A percentile compares a stretch with the other conserved stretches of the same genome.
Evolutionary conservation across 2,113 vertebrate genomes (phyloP).

Genomic region (Nycticebus coucang): DNA sequence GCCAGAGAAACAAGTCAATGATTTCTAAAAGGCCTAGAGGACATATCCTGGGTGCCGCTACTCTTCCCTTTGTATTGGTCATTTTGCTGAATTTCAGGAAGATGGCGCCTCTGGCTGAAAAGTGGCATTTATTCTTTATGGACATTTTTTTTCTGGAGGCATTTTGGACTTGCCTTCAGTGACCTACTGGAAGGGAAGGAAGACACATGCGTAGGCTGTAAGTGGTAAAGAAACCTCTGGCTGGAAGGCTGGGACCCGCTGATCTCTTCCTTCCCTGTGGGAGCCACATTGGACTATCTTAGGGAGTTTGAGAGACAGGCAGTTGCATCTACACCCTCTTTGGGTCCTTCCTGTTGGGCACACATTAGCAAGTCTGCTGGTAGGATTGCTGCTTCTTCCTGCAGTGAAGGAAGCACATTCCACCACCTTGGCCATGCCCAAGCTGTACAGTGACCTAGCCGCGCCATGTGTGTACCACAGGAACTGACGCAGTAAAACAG

Average conservation of each 20-base stretch:
- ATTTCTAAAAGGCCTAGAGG: no score
- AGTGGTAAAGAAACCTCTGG: not conserved
- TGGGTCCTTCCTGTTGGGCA: not conserved
- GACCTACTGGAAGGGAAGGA: not conserved
- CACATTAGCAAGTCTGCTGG: not conserved
- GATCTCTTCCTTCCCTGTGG: not conserved
- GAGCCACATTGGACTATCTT: not conserved
- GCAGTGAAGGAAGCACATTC: not conserved
- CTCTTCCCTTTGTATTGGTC: no score
- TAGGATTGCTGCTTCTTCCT: not conserved
- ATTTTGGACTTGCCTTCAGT: not conserved
- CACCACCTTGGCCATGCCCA: not conserved
- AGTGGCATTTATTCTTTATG: not conserved
- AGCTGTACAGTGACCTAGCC: not conserved
- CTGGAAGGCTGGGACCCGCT: not conserved
- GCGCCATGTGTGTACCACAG: not conserved
- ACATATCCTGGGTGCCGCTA: no score
- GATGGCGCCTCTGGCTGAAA: no score
- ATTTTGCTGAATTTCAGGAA: no score
- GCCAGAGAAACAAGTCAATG: no score
- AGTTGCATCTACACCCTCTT: not conserved
- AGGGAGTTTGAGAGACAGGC: not conserved
- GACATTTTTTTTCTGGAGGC: not conserved
- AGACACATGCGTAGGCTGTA: rapidly evolving
- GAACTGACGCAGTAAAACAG: not conserved